Percentiles rank a stretch among this genome's conserved stretches.
Evolutionary conservation across 2,888 invertebrate genomes (phyloP).

Genomic region (Palloptera scutellata): DNA sequence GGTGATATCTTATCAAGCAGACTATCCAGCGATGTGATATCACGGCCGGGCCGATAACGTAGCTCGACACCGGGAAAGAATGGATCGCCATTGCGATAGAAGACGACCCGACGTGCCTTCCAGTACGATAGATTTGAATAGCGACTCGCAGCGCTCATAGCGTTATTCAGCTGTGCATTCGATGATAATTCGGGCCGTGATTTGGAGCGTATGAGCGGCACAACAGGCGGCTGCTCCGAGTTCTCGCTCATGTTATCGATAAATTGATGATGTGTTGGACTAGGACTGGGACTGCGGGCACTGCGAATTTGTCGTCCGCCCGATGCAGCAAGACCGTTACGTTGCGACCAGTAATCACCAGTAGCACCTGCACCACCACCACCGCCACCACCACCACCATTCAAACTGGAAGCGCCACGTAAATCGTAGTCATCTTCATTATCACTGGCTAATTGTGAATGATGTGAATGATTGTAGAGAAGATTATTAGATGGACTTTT

Average conservation of each 20-base stretch:
- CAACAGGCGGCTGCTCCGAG: conserved; percentile 66
- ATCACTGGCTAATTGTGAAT: conserved; percentile 40
- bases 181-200: conserved; percentile 61
- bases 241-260: conserved; percentile 70
- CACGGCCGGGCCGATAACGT: conserved; percentile 87
- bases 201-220: conserved; percentile 61
- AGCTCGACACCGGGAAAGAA: conserved; percentile 90
- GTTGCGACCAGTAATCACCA: conserved; percentile 50
- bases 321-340: conserved; percentile 48
- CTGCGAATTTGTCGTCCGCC: conserved; percentile 35
- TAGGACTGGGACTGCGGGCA: conserved; percentile 47
- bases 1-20: conserved; percentile 87
- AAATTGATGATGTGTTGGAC: conserved; percentile 34
- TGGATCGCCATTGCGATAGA: conserved; percentile 93
- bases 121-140: conserved; percentile 86
- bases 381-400: conserved; percentile 35
- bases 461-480: conserved; percentile 38
- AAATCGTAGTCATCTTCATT: conserved; percentile 52
- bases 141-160: conserved; percentile 67
- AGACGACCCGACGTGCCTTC: conserved; percentile 85
- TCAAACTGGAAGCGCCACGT: conserved; percentile 36
- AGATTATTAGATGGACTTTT: conserved; percentile 44
- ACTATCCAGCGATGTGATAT: conserved; percentile 85
- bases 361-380: conserved; percentile 35
- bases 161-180: conserved; percentile 49